phyloP scores from a whole-genome alignment of 2,113 vertebrate genomes.

The Eclectus roratus region DNA sequence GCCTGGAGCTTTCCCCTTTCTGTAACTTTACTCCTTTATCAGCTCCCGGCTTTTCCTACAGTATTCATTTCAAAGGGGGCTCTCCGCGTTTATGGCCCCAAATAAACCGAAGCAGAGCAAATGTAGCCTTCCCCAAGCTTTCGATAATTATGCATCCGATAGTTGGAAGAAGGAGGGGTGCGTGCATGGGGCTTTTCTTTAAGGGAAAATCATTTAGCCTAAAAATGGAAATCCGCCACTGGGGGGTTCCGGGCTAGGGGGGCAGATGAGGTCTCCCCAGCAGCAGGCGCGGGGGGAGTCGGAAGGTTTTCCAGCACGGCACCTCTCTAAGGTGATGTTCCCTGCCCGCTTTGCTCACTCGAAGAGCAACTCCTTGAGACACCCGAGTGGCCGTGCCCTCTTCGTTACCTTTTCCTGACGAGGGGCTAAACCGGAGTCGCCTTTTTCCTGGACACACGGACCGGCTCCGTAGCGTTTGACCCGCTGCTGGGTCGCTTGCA shows the following conservation, averaged over 20 bases:
- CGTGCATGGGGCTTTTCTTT: not conserved
- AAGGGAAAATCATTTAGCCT: not conserved
- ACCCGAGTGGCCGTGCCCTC: not conserved
- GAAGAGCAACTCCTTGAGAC: not conserved
- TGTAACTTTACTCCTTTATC: constrained; percentile 16
- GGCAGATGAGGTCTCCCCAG: not conserved
- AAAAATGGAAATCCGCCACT: not conserved
- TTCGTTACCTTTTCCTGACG: not conserved
- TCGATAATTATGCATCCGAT: not conserved
- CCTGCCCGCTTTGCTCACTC: not conserved
- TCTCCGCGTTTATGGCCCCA: constrained; percentile 14
- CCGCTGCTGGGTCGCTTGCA: not conserved
- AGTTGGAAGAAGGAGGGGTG: not conserved
- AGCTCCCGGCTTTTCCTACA: not conserved
- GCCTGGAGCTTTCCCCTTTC: not conserved
- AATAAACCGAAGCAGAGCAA: not conserved
- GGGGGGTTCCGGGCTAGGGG: accelerated
- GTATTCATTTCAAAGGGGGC: constrained; percentile 57
- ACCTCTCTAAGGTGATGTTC: not conserved
- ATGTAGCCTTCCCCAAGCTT: not conserved
- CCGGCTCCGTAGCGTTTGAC: not conserved
- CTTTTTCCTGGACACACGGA: not conserved
- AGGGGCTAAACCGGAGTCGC: not conserved
- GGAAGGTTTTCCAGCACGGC: too few species aligned
- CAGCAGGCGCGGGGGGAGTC: too few species aligned